Percentiles rank a stretch among this genome's conserved stretches.
These are phyloP conservation scores for Pterocles orientalis DNA, from an alignment of 2,113 vertebrate species.

Conservation along the genomic window DNA sequence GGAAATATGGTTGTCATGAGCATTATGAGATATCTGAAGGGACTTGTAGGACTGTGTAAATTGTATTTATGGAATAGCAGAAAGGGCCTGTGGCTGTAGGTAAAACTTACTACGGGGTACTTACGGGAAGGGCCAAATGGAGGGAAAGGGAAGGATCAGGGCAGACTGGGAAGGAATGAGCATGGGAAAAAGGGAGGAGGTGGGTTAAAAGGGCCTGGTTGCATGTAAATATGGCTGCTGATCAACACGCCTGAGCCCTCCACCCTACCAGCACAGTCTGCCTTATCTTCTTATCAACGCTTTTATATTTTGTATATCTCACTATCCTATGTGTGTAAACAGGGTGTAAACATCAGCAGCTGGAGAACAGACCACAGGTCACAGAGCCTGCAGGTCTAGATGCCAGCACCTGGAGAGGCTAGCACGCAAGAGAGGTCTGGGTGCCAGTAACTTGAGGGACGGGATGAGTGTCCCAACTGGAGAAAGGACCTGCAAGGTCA, in stretches of 20 bases:
- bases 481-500: not conserved
- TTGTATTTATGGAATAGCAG: not conserved
- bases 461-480: not conserved
- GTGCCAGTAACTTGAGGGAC: not conserved
- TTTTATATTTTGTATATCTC: too few species aligned
- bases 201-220: not conserved
- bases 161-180: rapidly evolving
- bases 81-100: not conserved
- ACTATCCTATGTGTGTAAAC: not conserved
- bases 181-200: not conserved
- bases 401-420: not conserved
- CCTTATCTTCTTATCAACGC: not conserved
- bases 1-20: not conserved
- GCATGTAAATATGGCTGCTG: not conserved
- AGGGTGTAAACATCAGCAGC: not conserved
- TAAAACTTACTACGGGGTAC: not conserved
- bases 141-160: not conserved
- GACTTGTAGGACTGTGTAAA: not conserved
- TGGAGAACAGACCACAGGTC: not conserved
- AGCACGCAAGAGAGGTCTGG: not conserved
- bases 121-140: not conserved
- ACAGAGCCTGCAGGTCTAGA: not conserved
- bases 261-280: not conserved
- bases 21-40: not conserved
- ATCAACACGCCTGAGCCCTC: not conserved